Evolutionary conservation across 2,113 vertebrate genomes (phyloP).

Genomic region (Mesembrinibis cayennensis): DNA sequence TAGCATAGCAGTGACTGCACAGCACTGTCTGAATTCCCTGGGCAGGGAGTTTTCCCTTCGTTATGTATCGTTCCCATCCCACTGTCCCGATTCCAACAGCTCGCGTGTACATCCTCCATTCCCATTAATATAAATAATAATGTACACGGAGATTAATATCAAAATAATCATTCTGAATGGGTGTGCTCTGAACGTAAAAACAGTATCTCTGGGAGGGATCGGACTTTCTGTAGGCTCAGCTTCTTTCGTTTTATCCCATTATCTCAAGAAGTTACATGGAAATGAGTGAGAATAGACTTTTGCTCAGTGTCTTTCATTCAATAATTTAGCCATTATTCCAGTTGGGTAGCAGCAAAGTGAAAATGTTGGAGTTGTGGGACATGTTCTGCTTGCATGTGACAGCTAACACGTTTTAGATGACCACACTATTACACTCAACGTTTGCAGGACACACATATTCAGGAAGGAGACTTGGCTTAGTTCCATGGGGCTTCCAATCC

Average conservation of each 20-base stretch:
- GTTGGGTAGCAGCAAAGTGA: background rate
- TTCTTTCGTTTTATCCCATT: background rate
- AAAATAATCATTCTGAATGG: background rate
- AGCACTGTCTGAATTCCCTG: conserved; percentile 68
- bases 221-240: background rate
- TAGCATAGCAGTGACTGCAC: conserved; percentile 69
- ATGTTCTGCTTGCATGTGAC: background rate
- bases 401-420: background rate
- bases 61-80: background rate
- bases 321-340: background rate
- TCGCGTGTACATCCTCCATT: accelerated
- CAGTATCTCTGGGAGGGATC: background rate
- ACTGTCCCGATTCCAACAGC: background rate
- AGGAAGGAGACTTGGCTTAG: background rate
- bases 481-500: background rate
- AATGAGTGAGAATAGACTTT: background rate
- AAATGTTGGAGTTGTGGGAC: background rate
- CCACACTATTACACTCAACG: background rate
- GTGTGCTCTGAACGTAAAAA: background rate
- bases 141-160: background rate
- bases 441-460: background rate
- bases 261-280: background rate
- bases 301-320: background rate
- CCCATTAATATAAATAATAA: background rate
- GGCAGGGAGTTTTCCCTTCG: conserved; percentile 42